phyloP scores from a whole-genome alignment of 1,140 invertebrate genomes.

The Acromyrmex heyeri region DNA sequence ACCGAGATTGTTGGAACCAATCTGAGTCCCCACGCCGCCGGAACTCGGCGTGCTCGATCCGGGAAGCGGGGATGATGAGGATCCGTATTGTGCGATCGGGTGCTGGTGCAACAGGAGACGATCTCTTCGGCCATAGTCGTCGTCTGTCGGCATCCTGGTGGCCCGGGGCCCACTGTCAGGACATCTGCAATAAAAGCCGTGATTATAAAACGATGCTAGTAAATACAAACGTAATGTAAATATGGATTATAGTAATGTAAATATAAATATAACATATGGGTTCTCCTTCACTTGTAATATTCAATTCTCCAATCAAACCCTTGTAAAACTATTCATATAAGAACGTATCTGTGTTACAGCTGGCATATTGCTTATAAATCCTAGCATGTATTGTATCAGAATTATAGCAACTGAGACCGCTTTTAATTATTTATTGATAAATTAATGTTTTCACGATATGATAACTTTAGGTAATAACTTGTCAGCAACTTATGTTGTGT shows the following conservation, averaged over 20 bases:
- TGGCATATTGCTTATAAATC: no score
- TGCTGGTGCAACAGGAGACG: constrained; percentile 86
- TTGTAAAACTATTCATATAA: no score
- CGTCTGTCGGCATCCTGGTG: constrained; percentile 87
- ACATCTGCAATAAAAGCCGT: constrained; percentile 80
- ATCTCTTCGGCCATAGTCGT: constrained; percentile 87
- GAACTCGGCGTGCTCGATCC: constrained; percentile 73
- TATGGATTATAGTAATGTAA: background rate
- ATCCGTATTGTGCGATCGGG: constrained; percentile 81
- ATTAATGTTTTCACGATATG: no score
- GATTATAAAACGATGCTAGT: background rate
- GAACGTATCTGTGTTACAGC: no score
- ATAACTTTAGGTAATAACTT: no score
- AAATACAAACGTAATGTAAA: background rate
- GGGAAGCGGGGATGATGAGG: constrained; percentile 78
- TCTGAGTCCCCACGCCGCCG: constrained; percentile 72
- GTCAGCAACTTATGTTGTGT: no score
- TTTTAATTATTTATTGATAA: no score
- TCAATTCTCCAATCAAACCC: no score
- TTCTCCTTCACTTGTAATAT: background rate
- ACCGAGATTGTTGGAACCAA: constrained; percentile 64
- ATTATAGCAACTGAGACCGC: no score
- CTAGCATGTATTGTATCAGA: no score
- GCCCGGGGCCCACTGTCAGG: constrained; percentile 87
- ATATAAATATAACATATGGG: background rate